A percentile compares a stretch with the other conserved stretches of the same genome.
Conservation (phyloP, 1,140 invertebrate genomes). For the Amyelois transitella region DNA sequence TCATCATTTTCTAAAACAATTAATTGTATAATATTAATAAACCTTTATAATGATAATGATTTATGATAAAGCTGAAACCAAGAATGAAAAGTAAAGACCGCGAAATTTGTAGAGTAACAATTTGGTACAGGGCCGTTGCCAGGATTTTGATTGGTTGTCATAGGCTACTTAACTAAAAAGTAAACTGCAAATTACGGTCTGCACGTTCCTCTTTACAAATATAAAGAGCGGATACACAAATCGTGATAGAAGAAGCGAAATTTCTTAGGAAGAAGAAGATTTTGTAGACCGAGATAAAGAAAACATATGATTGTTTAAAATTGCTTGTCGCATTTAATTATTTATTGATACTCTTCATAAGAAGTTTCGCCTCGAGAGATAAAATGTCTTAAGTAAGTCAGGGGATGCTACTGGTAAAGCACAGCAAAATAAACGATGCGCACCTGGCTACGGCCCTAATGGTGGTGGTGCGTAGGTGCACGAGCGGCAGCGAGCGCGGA, state of each 20-base stretch:
- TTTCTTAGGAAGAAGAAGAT: too few relatives aligned
- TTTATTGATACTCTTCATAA: neutral
- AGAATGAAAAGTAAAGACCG: too few relatives aligned
- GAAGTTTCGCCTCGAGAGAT: neutral
- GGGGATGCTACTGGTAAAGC: neutral
- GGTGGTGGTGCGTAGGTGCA: conserved; percentile 82
- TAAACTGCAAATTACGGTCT: neutral
- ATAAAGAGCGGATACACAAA: too few relatives aligned
- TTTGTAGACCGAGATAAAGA: too few relatives aligned
- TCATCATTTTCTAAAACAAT: neutral
- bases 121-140: conserved; percentile 2
- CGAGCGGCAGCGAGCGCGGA: conserved; percentile 93
- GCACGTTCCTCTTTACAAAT: neutral
- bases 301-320: too few relatives aligned
- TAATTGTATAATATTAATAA: neutral
- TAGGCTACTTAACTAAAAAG: neutral
- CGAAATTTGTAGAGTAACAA: neutral
- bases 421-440: neutral
- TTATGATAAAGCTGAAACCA: too few relatives aligned
- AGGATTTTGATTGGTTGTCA: neutral
- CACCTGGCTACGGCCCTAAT: neutral
- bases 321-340: too few relatives aligned
- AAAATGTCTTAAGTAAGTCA: neutral
- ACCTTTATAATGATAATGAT: neutral
- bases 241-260: too few relatives aligned